Base-by-base conservation (phyloP, 2,888 invertebrate species). In the Amorpha juglandis region DNA sequence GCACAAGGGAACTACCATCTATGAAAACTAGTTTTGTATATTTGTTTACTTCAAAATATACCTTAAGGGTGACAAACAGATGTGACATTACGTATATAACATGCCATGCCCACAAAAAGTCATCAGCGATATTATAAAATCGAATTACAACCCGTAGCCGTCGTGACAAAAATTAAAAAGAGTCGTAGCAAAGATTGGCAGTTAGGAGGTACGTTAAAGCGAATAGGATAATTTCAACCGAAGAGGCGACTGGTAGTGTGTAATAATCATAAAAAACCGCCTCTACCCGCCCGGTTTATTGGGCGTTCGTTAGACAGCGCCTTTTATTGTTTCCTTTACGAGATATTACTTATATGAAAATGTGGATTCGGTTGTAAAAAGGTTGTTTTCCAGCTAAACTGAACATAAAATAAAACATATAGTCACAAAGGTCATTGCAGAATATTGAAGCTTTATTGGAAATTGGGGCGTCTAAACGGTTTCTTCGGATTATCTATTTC, bases 221-320 rank as follows among this genome's bases (percentile, higher is more conserved):
- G 71, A 79, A 81, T 77, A 68, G 81, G 74, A 79, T 81, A 82
- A 82, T 81, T 82, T 78, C 72, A 73, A 76, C 70, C 69, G 70
- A 69, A 70, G 68, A 72, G 75, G 72, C 69, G 73, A 73, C 74
- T 69, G 68, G 45, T 70, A 69, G 70, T 71, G 70, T 67, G 79
- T 75, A 78, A 82, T 82, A 81, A 81, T 77, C 74, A 77, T 82
- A 81, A 82, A 81, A 70, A 72, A 71, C 72, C 73, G 68, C 70
- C 70, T 71, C 70, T 70, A 67, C 71, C 69, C 70, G 74, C 71
- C 68, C 69, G 69, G 67, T 76, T 78, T 76, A 76, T 77, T 75
- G 71, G 71, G 72, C 69, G 66, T 72, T 73, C 69, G 62, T 68
- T 66, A 72, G 62, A 65, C 63, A 70, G 74, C 71, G 67, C 50